Evolutionary conservation across 2,888 invertebrate species (phyloP).

Genomic region (Patella caerulea): DNA sequence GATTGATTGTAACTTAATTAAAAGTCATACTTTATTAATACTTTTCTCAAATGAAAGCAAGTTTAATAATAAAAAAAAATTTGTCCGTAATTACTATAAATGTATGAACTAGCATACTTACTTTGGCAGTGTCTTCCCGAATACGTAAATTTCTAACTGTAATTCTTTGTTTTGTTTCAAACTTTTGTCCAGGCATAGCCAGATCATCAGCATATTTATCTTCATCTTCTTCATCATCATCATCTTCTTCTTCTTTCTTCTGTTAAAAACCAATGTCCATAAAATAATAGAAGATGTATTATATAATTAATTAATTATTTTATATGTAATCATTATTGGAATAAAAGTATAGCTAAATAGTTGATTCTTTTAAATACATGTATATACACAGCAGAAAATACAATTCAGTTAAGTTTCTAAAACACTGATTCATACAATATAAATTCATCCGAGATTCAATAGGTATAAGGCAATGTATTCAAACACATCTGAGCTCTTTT

Average conservation of each 20-base stretch:
- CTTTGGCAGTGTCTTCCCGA: conserved; percentile 97
- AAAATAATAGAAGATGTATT: neutral
- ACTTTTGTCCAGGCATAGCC: conserved; percentile 98
- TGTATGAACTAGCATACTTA: conserved; percentile 33
- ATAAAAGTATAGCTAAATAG: neutral
- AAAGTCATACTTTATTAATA: too few relatives aligned
- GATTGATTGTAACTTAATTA: too few relatives aligned
- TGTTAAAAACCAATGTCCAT: neutral
- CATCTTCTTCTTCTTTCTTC: conserved; percentile 77
- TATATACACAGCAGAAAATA: neutral
- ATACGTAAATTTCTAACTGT: conserved; percentile 98
- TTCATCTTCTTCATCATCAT: conserved; percentile 86
- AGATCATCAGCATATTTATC: conserved; percentile 77
- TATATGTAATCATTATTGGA: neutral
- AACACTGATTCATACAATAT: neutral
- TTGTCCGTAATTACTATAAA: neutral
- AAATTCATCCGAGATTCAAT: neutral
- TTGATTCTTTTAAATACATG: conserved; percentile 11
- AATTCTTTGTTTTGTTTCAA: conserved; percentile 98
- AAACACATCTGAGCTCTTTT: too few relatives aligned
- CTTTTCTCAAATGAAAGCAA: neutral
- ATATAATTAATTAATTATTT: neutral
- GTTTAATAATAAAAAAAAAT: neutral
- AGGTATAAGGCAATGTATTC: neutral
- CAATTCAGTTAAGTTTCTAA: neutral